Evolutionary conservation across 2,797 vertebrate species (phyloP), one percentile per base, ranked within the genome.

Genomic region (Oreortyx pictus): DNA sequence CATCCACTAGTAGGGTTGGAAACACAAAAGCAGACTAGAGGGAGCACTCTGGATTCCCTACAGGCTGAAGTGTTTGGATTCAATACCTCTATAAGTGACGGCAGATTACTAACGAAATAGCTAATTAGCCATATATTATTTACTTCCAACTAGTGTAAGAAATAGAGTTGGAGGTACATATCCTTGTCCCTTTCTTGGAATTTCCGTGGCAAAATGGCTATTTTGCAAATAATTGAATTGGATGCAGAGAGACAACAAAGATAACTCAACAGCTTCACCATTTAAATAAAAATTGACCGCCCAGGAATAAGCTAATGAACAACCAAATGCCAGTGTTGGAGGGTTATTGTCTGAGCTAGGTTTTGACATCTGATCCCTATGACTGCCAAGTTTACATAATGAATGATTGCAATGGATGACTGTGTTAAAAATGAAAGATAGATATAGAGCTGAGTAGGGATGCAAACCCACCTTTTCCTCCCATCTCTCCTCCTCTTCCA

Each of bases 321-420:
- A 88, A 79, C 35, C 65, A 92, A 94, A 76, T 27, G 41, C 33
- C 44, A 29, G 35, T n/a, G n/a, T 23, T 68, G 47, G 41, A 64
- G 67, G 77, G 37, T 41, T 77, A 50, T 17, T 88, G 49, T 31
- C 65, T 87, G 75, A 94, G 39, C 60, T 33, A 67, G 60, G 23
- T 74, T 77, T 84, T 89, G 50, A 88, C 88, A 88, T 90, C 78
- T 93, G 75, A 60, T 66, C 76, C 41, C 18, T 62, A 20, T 76
- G 89, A 44, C 62, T 96, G 81, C 86, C 92, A 93, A 65, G 39
- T 37, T 85, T 89, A 60, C 78, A 88, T 86, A 54, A 2, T 56
- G 52, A 90, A 52, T 82, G 66, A 43, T 47, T 89, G 72, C n/a
- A 88, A 50, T 47, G 56, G 50, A 50, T 87, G 61, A 25, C 23